Evolutionary conservation across 2,888 invertebrate genomes (phyloP).

Genomic region (Epirrhoe alternata): DNA sequence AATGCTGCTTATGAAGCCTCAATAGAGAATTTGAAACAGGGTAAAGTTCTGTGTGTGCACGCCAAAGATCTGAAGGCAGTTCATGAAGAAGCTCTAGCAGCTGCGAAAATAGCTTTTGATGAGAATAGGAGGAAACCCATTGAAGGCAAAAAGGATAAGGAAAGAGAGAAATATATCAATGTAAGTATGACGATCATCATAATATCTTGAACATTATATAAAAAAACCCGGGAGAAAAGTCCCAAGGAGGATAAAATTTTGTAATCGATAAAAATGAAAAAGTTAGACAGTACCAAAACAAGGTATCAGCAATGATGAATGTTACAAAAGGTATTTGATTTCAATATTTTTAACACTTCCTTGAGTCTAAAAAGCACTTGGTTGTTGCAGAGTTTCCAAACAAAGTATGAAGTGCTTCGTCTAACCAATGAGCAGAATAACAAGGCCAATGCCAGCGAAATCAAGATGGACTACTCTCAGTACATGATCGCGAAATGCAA

Average conservation of each 20-base stretch:
- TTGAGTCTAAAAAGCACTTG: background rate
- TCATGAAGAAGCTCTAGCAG: constrained; percentile 14
- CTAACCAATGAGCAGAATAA: constrained; percentile 35
- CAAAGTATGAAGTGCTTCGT: constrained; percentile 10
- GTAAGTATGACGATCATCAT: background rate
- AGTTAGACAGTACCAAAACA: too few species aligned
- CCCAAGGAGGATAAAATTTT: too few species aligned
- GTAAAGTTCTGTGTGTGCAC: constrained; percentile 27
- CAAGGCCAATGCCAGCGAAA: constrained; percentile 20
- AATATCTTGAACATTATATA: too few species aligned
- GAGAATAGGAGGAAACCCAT: constrained; percentile 14
- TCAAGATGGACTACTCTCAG: constrained; percentile 21
- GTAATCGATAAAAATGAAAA: too few species aligned
- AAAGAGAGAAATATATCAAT: constrained; percentile 23
- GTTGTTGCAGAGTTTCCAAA: constrained; percentile 30
- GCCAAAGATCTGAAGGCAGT: constrained; percentile 11
- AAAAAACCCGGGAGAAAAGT: too few species aligned
- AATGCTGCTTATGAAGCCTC: constrained; percentile 17
- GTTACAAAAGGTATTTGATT: too few species aligned
- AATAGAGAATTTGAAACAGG: constrained; percentile 3
- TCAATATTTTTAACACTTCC: background rate
- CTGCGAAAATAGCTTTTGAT: constrained; percentile 21
- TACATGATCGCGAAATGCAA: constrained; percentile 28
- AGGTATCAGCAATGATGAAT: too few species aligned
- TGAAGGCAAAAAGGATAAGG: constrained; percentile 24